phyloP scores from a whole-genome alignment of 2,888 invertebrate genomes.

The Ernsta delagoae region DNA sequence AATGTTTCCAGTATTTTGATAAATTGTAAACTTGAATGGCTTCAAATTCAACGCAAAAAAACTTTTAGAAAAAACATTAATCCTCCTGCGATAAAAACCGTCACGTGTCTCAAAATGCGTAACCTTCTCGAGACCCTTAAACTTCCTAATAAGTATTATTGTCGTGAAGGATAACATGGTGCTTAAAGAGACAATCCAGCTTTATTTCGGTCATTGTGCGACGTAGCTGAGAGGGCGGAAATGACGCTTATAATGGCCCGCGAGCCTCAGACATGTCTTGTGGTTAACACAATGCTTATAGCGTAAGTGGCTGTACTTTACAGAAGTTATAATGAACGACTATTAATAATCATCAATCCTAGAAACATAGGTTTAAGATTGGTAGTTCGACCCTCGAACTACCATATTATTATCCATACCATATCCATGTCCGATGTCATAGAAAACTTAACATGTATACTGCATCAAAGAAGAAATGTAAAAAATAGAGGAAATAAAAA shows the following conservation, averaged over 20 bases:
- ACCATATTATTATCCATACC: no score
- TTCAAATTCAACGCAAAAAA: no score
- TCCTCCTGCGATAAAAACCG: background rate
- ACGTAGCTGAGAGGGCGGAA: conserved; percentile 13
- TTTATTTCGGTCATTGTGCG: conserved; percentile 30
- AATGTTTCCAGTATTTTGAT: no score
- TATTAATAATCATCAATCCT: background rate
- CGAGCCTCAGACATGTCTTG: conserved; percentile 22
- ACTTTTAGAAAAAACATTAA: background rate
- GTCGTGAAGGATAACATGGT: conserved; percentile 10
- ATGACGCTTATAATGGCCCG: conserved; percentile 25
- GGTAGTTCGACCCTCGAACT: no score
- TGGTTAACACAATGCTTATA: conserved; percentile 18
- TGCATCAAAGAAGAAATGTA: no score
- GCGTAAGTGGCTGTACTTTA: background rate
- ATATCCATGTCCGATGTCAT: no score
- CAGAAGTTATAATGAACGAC: background rate
- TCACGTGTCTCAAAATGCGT: background rate
- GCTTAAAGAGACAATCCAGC: conserved; percentile 31
- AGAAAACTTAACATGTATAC: no score
- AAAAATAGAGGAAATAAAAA: no score
- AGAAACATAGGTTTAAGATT: background rate
- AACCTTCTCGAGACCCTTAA: conserved; percentile 4
- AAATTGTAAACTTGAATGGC: no score
- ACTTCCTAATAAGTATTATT: conserved; percentile 10